phyloP scores from a whole-genome alignment of 2,113 vertebrate genomes.

The Mormyrus iriodes region DNA sequence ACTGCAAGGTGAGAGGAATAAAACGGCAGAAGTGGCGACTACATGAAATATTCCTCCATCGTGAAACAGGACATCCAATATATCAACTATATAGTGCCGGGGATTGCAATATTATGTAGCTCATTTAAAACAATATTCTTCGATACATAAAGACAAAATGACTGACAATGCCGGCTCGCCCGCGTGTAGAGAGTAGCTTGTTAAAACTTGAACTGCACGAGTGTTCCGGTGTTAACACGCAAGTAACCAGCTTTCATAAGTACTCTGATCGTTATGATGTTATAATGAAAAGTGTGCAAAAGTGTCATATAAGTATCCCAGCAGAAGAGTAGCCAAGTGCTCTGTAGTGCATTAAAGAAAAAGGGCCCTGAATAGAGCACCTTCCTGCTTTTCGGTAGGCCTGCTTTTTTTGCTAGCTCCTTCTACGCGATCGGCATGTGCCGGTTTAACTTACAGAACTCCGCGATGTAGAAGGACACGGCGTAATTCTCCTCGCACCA shows the following conservation, averaged over 20 bases:
- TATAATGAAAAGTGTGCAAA: background rate
- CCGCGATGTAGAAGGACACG: conserved; percentile 82
- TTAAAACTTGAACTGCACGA: background rate
- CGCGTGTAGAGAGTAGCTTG: background rate
- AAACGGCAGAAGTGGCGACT: background rate
- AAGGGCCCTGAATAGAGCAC: background rate
- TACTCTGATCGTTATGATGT: background rate
- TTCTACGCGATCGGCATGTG: background rate
- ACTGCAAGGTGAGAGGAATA: background rate
- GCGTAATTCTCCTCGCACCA: conserved; percentile 97
- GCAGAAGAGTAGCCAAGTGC: background rate
- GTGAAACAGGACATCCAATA: background rate
- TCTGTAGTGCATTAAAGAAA: background rate
- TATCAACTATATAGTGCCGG: background rate
- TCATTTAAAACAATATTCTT: background rate
- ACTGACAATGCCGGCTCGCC: background rate
- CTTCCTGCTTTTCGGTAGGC: background rate
- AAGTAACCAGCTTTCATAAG: background rate
- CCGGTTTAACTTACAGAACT: conserved; percentile 83
- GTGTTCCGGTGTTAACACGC: background rate
- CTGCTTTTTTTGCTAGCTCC: background rate
- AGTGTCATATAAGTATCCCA: background rate
- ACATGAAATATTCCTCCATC: background rate
- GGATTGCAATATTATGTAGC: background rate
- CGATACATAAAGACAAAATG: background rate